Base-by-base conservation (phyloP, 2,888 invertebrate genomes). In the Electrophaes corylata region DNA sequence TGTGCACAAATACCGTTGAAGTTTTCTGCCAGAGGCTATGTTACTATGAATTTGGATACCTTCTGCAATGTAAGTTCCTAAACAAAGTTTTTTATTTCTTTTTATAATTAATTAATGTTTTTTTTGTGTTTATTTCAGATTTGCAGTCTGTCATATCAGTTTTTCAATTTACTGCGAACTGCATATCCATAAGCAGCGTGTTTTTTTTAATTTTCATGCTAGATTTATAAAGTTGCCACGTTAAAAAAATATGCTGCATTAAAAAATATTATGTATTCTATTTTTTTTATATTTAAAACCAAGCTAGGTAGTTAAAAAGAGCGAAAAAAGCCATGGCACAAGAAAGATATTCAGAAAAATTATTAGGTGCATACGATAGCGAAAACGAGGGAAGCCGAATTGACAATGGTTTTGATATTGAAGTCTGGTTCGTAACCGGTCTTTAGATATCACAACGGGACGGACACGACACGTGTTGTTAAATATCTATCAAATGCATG, bases 101-200 rank as follows among this genome's bases (percentile, higher is more conserved):
- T n/a, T n/a, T n/a, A n/a, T n/a, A n/a, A n/a, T n/a, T 33, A n/a
- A 8, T 20, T 20, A 20, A 4, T 20, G 3, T 11, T 2, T n/a
- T 31, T 35, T 33, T 39, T 12, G 8, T 35, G 40, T 48, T 23
- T 31, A 11, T 89, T 88, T 67, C 87, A 91, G 91, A 82, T 90
- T 49, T 88, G 87, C 72, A 86, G 81, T 39, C 70, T 84, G 31
- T 88, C 91, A 0, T 90, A 85, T 60, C 85, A 86, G 57, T 77
- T 81, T n/a, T 90, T 88, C 62, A 90, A 88, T 65, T 68, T 91
- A 57, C 64, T 91, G 10, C 81, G 80, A 33, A 87, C 86, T 3
- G 67, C 79, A 12, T 86, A 82, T 55, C 62, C 65, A 2, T 71
- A 76, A 14, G 10, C n/a, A n/a, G n/a, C n/a, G n/a, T n/a, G n/a